Evolutionary conservation across 2,888 invertebrate species (phyloP), one percentile per base, ranked within the genome.

Genomic region (Epiperipatus broadwayi): DNA sequence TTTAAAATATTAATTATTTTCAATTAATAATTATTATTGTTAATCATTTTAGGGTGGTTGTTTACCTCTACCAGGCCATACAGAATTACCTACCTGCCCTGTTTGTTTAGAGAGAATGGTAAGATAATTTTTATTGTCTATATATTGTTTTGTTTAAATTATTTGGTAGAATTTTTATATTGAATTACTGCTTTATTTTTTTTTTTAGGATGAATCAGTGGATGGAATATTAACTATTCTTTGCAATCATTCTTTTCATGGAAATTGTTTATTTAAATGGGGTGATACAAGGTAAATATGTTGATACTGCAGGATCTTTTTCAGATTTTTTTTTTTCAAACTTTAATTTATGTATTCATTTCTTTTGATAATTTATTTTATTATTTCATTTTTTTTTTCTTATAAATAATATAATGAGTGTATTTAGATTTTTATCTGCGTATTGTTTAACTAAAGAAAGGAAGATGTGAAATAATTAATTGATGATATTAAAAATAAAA

Each of bases 191-290:
- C 21, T 37, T 20, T 37, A n/a, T 43, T 20, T 28, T 16, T 8
- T 21, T 33, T 49, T 49, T 3, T 50, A 61, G 93, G 97, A 97
- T 60, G 97, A 99, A 63, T 87, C 89, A 49, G 87, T 93, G 8
- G 89, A 93, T 56, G 91, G 93, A 8, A 83, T 97, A 44, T 65
- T 99, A 47, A 93, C 91, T 20, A 91, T 99, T 54, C 70, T 95
- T 43, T 99, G 97, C 58, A 95, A 95, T 63, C 97, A 99, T 63
- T 78, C 87, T 2, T 99, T 97, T 64, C 97, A 97, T 63, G 78
- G 87, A 7, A 76, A 75, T 53, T 99, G 97, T 61, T 65, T 97
- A 35, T 75, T 81, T 48, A 80, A 95, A 58, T 97, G 97, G 93
- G 77, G 83, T 14, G 91, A 93, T 59, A 81, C 81, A 14, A 71